A percentile compares a stretch with the other conserved stretches of the same genome.
phyloP scores from a whole-genome alignment of 1,140 invertebrate species.

The Phymorhynchus buccinoides region DNA sequence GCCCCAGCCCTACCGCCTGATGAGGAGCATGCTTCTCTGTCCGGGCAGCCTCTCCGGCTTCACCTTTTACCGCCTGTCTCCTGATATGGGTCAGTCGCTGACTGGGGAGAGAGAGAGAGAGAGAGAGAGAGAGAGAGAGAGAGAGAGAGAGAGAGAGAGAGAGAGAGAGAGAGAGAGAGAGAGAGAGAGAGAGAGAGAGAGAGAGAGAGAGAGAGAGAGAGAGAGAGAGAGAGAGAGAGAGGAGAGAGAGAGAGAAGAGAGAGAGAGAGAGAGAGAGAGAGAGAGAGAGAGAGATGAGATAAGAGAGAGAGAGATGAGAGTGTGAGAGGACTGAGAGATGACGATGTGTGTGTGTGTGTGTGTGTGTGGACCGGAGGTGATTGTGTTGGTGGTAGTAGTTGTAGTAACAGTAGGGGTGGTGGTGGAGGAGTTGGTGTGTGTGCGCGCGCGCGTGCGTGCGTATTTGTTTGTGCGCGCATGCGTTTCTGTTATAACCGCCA shows the following conservation, averaged over 20 bases:
- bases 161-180: neutral
- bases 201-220: neutral
- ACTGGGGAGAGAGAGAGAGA: neutral
- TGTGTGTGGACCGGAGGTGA: too few species aligned
- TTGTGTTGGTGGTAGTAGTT: too few species aligned
- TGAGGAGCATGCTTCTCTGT: conserved; percentile 69
- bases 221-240: neutral
- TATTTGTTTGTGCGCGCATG: too few species aligned
- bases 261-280: neutral
- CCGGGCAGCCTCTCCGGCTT: conserved; percentile 70
- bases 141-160: neutral
- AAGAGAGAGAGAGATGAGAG: neutral
- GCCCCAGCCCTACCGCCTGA: conserved; percentile 70
- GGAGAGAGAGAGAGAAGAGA: neutral
- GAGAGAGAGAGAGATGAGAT: too few species aligned
- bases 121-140: too few species aligned
- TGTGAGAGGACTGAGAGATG: too few species aligned
- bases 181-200: too few species aligned
- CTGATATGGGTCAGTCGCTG: neutral
- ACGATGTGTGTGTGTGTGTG: conserved; percentile 6
- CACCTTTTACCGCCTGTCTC: conserved; percentile 64
- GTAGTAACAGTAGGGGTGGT: too few species aligned
- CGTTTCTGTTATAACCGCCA: too few species aligned
- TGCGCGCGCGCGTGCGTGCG: too few species aligned
- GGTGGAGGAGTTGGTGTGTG: too few species aligned